Evolutionary conservation across 2,113 vertebrate genomes (phyloP).

Genomic region (Delphinapterus leucas): DNA sequence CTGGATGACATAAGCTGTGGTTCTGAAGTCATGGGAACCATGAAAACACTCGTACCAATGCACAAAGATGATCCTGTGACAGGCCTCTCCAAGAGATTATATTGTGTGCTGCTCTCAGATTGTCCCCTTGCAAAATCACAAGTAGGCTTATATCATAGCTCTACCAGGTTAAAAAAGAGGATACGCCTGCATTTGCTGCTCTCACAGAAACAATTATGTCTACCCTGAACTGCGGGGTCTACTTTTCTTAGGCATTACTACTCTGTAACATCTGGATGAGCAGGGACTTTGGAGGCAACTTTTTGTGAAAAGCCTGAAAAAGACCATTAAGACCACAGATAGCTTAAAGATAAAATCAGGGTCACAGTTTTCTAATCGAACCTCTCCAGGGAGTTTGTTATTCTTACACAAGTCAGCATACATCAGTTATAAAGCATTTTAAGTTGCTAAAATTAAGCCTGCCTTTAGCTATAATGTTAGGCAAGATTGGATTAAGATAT

Average conservation of each 20-base stretch:
- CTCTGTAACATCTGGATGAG: background rate
- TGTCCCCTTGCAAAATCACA: background rate
- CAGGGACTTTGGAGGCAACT: background rate
- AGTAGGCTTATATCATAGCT: background rate
- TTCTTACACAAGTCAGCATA: constrained; percentile 6
- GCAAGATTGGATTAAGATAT: constrained; percentile 2
- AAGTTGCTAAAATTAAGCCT: constrained; percentile 32
- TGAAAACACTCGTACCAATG: background rate
- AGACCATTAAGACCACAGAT: background rate
- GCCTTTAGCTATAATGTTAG: constrained; percentile 13
- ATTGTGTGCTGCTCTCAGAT: background rate
- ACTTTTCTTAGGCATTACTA: background rate
- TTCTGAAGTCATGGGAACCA: background rate
- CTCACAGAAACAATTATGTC: background rate
- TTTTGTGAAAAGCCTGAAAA: background rate
- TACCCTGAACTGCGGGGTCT: background rate
- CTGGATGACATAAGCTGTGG: constrained; percentile 20
- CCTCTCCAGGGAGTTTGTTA: background rate
- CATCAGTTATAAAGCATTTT: constrained; percentile 49
- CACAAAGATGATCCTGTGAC: background rate
- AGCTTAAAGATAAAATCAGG: background rate
- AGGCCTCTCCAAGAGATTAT: background rate
- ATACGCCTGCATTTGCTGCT: background rate
- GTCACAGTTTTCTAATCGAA: background rate
- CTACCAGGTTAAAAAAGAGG: background rate